A percentile compares a stretch with the other conserved stretches of the same genome.
Conservation (phyloP, 2,113 vertebrate genomes). For the Leucoraja erinaceus region DNA sequence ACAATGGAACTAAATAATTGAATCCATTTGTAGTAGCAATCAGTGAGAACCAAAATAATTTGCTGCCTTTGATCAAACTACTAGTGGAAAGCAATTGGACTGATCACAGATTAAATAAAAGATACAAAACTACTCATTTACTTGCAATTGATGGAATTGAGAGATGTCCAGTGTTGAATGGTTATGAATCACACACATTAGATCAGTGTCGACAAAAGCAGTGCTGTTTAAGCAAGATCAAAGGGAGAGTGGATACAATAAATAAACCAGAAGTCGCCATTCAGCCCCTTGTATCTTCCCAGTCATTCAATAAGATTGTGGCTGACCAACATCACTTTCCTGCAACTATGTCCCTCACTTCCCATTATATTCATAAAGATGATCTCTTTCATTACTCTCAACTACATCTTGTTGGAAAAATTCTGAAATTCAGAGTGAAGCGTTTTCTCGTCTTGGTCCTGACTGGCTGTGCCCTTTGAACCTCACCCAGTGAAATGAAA, state of each 20-base stretch:
- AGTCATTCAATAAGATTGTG: no score
- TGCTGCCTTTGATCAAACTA: constrained; percentile 30
- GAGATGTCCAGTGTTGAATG: not conserved
- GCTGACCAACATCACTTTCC: no score
- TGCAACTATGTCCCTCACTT: no score
- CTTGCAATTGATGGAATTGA: not conserved
- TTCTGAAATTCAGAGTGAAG: no score
- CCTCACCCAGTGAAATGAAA: no score
- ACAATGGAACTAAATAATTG: not conserved
- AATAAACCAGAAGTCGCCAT: no score
- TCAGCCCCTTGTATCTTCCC: no score
- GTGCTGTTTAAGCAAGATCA: not conserved
- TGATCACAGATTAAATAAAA: not conserved
- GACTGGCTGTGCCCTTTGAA: no score
- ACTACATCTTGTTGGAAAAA: no score
- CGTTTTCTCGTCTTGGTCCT: no score
- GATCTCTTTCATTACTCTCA: no score
- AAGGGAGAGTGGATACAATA: not conserved
- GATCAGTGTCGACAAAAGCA: not conserved
- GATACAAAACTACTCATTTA: not conserved
- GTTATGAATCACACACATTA: not conserved
- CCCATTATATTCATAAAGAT: no score
- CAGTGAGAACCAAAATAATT: constrained; percentile 8
- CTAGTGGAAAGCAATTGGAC: constrained; percentile 17
- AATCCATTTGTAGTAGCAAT: not conserved